These are phyloP conservation scores for Onychostoma macrolepis DNA, from an alignment of 2,113 vertebrate genomes.

Conservation along the genomic window DNA sequence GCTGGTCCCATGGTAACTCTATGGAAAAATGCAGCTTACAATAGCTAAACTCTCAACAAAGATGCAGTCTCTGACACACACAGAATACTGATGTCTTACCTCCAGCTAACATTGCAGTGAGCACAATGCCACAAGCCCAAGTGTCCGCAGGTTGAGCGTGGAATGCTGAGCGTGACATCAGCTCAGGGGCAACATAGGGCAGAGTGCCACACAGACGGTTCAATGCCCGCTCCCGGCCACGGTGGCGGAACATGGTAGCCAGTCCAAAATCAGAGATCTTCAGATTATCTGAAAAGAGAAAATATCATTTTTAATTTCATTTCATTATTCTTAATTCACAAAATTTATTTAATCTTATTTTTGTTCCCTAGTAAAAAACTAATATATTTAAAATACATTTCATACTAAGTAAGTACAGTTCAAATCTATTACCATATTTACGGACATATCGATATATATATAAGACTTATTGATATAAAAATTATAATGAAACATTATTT, in stretches of 20 bases:
- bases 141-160: constrained; percentile 90
- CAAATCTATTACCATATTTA: no score
- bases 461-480: no score
- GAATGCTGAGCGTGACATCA: constrained; percentile 84
- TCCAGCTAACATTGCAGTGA: constrained; percentile 97
- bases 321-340: no score
- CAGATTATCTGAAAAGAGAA: constrained; percentile 84
- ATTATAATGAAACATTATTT: no score
- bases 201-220: constrained; percentile 90
- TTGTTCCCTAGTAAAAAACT: no score
- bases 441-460: no score
- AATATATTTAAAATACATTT: no score
- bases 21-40: constrained; percentile 13
- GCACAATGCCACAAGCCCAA: constrained; percentile 96
- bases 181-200: constrained; percentile 94
- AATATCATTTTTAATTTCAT: not conserved
- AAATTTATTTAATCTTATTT: no score
- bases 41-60: not conserved
- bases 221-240: constrained; percentile 85
- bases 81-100: constrained; percentile 70
- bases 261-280: constrained; percentile 96
- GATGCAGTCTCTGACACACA: not conserved
- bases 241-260: constrained; percentile 92
- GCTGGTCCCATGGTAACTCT: constrained; percentile 98
- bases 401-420: no score